A percentile compares a stretch with the other conserved stretches of the same genome.
phyloP scores from a whole-genome alignment of 2,797 vertebrate species.

The Notamacropus eugenii region DNA sequence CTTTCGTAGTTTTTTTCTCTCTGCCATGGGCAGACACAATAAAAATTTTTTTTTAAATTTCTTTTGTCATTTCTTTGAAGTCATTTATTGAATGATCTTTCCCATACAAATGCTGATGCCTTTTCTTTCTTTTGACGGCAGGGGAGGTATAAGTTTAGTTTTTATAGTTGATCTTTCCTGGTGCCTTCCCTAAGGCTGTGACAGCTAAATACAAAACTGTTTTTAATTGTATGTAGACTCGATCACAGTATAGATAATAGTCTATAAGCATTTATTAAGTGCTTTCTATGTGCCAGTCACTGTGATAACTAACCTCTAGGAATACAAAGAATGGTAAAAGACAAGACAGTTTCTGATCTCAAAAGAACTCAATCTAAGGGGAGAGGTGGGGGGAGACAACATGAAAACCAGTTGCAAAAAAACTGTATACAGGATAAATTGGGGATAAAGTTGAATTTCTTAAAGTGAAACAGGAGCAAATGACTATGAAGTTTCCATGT shows the following conservation, averaged over 20 bases:
- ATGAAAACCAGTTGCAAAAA: neutral
- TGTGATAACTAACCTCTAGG: neutral
- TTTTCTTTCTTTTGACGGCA: neutral
- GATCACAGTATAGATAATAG: neutral
- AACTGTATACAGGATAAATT: neutral
- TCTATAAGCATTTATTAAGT: neutral
- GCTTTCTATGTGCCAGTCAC: neutral
- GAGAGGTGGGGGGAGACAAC: neutral
- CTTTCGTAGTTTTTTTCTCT: slow-evolving; percentile 18
- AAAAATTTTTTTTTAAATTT: slow-evolving; percentile 31
- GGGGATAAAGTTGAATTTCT: neutral
- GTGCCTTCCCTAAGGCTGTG: neutral
- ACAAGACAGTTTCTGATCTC: neutral
- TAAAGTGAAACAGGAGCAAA: neutral
- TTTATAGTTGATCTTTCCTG: neutral
- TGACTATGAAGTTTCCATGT: neutral
- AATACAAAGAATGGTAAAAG: neutral
- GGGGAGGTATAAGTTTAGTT: slow-evolving; percentile 32
- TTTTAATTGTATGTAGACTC: neutral
- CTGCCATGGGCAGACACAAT: slow-evolving; percentile 43
- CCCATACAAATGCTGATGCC: neutral
- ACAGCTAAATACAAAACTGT: neutral
- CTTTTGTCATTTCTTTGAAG: slow-evolving; percentile 53
- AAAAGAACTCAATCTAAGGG: neutral
- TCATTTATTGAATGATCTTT: slow-evolving; percentile 21